Conservation (phyloP, 2,888 invertebrate species). For the Limnephilus marmoratus region DNA sequence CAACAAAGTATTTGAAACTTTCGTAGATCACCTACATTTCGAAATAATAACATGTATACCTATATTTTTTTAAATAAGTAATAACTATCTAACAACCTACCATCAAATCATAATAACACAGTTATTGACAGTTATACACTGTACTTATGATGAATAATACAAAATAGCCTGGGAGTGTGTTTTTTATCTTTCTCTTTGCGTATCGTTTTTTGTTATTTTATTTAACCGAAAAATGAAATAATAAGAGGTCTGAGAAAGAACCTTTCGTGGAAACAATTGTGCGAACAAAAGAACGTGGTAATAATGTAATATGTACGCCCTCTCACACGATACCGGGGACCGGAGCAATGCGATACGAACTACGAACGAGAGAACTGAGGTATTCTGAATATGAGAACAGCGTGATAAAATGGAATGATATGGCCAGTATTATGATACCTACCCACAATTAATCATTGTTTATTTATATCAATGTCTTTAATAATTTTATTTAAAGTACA, state of each 20-base stretch:
- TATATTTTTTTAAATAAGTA: not conserved
- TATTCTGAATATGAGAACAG: not conserved
- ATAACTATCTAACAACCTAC: not conserved
- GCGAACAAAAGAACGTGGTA: constrained; percentile 10
- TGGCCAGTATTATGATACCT: not conserved
- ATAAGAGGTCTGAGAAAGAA: constrained; percentile 30
- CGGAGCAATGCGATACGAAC: not conserved
- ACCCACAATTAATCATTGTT: not conserved
- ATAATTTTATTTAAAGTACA: too few species aligned
- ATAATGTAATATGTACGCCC: constrained; percentile 15
- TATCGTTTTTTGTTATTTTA: not conserved
- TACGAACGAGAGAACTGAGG: not conserved
- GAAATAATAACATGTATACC: not conserved
- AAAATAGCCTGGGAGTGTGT: not conserved
- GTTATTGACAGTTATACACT: not conserved
- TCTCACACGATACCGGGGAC: constrained; percentile 12
- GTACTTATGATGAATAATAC: not conserved
- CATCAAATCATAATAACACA: not conserved
- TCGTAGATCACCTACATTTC: not conserved
- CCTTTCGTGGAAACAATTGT: constrained; percentile 37
- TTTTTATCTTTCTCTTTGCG: not conserved
- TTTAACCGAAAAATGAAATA: constrained; percentile 7
- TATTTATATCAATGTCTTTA: not conserved
- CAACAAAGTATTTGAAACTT: not conserved
- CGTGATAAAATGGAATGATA: not conserved